A percentile compares a stretch with the other conserved stretches of the same genome.
These are phyloP conservation scores for Salarias fasciatus DNA, from an alignment of 2,797 vertebrate genomes.

Conservation along the genomic window DNA sequence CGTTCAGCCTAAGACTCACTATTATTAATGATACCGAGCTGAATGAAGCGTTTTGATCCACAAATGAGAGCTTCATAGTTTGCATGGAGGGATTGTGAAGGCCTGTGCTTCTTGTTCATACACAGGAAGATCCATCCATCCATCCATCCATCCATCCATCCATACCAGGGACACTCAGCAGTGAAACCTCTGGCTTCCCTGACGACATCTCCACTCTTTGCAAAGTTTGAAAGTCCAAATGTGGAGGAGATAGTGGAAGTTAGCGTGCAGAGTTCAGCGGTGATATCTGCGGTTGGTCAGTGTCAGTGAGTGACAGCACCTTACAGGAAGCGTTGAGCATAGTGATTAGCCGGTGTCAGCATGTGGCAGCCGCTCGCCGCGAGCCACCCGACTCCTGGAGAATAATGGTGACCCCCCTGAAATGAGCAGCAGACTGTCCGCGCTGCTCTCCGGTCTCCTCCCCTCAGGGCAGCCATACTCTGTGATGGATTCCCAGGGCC, in stretches of 20 bases:
- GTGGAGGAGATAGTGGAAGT: conserved; percentile 14
- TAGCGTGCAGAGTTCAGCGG: conserved; percentile 10
- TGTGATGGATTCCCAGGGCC: conserved; percentile 83
- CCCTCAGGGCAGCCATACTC: conserved; percentile 67
- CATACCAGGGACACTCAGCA: no score
- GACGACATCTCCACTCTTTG: background rate
- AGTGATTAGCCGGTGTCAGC: conserved; percentile 20
- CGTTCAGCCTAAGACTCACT: no score
- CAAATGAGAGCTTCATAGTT: no score
- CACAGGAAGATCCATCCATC: no score
- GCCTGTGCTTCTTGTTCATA: no score
- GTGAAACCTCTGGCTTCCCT: background rate
- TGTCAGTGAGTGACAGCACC: conserved; percentile 23
- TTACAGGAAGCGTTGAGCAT: conserved; percentile 27
- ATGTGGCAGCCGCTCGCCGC: conserved; percentile 6
- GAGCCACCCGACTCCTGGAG: conserved; percentile 51
- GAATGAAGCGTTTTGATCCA: no score
- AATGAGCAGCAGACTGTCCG: conserved; percentile 59
- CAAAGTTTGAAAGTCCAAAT: conserved; percentile 9
- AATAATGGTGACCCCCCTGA: conserved; percentile 80
- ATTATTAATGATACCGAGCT: no score
- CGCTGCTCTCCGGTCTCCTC: conserved; percentile 68
- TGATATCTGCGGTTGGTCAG: conserved; percentile 25
- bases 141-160: no score
- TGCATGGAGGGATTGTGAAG: no score